These are phyloP conservation scores for Betta splendens DNA, from an alignment of 2,797 vertebrate species.

Conservation along the genomic window DNA sequence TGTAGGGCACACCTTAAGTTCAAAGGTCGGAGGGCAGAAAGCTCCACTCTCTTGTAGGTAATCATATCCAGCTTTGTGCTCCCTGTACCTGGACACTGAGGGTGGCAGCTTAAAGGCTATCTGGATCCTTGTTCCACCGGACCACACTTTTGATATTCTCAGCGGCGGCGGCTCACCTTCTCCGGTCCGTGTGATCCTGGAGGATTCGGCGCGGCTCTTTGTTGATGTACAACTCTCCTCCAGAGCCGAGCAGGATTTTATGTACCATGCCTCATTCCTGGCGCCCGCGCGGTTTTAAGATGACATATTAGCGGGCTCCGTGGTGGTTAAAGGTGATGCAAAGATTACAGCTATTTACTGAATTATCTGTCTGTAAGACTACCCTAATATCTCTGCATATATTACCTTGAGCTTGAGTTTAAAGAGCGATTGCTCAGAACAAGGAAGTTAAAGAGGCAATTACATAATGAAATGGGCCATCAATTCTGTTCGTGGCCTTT, in stretches of 20 bases:
- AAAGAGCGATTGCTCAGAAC: slow-evolving; percentile 82
- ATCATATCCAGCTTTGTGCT: slow-evolving; percentile 83
- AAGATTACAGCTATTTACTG: slow-evolving; percentile 82
- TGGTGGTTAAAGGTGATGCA: slow-evolving; percentile 78
- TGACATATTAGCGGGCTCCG: slow-evolving; percentile 70
- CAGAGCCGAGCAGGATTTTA: slow-evolving; percentile 44
- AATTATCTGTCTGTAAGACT: slow-evolving; percentile 78
- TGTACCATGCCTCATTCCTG: slow-evolving; percentile 53
- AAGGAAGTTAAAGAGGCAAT: slow-evolving; percentile 84
- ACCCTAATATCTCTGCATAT: slow-evolving; percentile 76
- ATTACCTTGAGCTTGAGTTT: slow-evolving; percentile 81
- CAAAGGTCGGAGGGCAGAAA: slow-evolving; percentile 80
- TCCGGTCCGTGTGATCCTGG: slow-evolving; percentile 32
- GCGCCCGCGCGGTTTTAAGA: slow-evolving; percentile 57
- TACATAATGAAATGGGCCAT: slow-evolving; percentile 85
- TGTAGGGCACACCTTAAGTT: slow-evolving; percentile 73
- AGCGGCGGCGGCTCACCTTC: slow-evolving; percentile 22
- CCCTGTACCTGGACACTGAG: slow-evolving; percentile 71
- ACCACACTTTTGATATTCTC: slow-evolving; percentile 63
- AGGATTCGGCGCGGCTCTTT: slow-evolving; percentile 43
- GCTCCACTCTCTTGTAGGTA: slow-evolving; percentile 82
- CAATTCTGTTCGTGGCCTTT: slow-evolving; percentile 79
- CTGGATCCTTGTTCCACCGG: slow-evolving; percentile 62
- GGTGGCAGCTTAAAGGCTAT: slow-evolving; percentile 75
- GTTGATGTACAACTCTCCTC: slow-evolving; percentile 57